These are phyloP conservation scores for Guaruba guarouba DNA, from an alignment of 2,113 vertebrate species.

Conservation along the genomic window DNA sequence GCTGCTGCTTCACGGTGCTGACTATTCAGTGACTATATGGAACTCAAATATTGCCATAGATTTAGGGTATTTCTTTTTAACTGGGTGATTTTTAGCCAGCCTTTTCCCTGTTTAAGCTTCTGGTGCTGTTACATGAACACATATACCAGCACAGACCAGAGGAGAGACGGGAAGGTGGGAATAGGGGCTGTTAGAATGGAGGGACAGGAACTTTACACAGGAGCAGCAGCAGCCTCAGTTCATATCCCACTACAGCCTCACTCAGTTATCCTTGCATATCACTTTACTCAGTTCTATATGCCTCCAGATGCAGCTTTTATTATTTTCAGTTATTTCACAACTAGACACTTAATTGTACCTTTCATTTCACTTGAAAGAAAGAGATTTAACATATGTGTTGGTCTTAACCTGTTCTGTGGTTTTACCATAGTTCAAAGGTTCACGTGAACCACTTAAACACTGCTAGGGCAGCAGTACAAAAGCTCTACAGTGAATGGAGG, in stretches of 20 bases:
- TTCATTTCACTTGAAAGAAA: background rate
- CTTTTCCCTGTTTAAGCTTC: background rate
- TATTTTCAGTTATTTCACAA: background rate
- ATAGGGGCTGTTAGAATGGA: background rate
- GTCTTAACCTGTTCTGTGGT: background rate
- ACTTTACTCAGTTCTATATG: background rate
- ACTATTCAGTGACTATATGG: background rate
- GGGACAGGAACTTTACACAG: background rate
- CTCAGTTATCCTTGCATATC: background rate
- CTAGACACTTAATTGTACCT: background rate
- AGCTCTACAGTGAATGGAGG: background rate
- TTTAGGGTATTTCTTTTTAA: background rate
- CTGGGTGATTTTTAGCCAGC: background rate
- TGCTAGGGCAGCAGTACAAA: background rate
- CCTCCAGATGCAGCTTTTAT: background rate
- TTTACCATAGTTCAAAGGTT: background rate
- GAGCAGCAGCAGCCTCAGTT: background rate
- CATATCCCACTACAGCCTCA: background rate
- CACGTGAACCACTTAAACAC: background rate
- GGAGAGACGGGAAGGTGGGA: background rate
- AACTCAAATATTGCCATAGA: background rate
- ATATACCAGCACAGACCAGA: background rate
- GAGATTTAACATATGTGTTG: background rate
- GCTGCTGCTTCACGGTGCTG: background rate
- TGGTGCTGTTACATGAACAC: background rate